Evolutionary conservation across 2,888 invertebrate genomes (phyloP).

Genomic region (Nymphalis polychloros): DNA sequence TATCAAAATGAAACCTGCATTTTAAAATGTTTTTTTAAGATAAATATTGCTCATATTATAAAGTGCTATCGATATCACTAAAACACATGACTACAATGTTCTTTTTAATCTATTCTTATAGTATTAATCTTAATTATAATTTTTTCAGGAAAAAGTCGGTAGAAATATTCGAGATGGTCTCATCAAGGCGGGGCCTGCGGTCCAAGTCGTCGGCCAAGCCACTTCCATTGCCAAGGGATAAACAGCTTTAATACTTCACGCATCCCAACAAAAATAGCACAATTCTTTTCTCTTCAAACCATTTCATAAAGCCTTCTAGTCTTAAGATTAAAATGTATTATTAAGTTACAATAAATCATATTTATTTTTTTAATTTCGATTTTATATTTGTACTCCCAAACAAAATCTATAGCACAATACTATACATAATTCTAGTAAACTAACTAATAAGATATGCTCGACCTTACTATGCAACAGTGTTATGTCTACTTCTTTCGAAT

Average conservation of each 20-base stretch:
- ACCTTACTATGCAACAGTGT: too few species aligned
- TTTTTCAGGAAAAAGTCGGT: conserved; percentile 53
- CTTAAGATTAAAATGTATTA: conserved; percentile 13
- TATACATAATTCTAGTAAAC: not conserved
- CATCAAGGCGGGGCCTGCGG: conserved; percentile 57
- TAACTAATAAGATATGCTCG: too few species aligned
- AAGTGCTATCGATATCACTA: too few species aligned
- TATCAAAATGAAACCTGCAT: too few species aligned
- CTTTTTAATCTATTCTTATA: too few species aligned
- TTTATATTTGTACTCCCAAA: not conserved
- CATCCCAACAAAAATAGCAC: conserved; percentile 1
- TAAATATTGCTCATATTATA: too few species aligned
- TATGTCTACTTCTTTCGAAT: too few species aligned
- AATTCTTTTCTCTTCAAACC: not conserved
- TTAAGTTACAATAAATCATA: conserved; percentile 11
- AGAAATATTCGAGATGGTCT: conserved; percentile 52
- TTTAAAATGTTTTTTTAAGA: too few species aligned
- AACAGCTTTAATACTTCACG: not conserved
- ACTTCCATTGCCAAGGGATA: conserved; percentile 47
- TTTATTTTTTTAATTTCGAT: not conserved
- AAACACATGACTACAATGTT: too few species aligned
- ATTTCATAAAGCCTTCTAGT: conserved; percentile 6
- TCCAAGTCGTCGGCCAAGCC: conserved; percentile 51
- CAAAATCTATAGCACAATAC: not conserved
- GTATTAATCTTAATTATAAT: conserved; percentile 3